Evolutionary conservation across 2,797 vertebrate species (phyloP).

Genomic region (Hemitrygon akajei): DNA sequence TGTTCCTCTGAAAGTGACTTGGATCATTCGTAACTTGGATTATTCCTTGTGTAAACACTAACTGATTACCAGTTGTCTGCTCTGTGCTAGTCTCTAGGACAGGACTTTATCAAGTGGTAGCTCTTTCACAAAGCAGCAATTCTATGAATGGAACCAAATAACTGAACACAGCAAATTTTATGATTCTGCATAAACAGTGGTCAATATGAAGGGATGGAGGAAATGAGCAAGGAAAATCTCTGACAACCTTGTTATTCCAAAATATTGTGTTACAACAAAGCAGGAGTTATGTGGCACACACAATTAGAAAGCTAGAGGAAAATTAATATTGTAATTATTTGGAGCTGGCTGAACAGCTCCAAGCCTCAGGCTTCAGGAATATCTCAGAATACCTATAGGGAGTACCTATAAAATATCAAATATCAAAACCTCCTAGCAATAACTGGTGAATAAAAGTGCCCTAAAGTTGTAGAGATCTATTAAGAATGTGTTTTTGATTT

Average conservation of each 20-base stretch:
- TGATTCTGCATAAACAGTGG: neutral
- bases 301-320: neutral
- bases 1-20: neutral
- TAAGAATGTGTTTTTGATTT: neutral
- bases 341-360: neutral
- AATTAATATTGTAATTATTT: neutral
- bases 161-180: neutral
- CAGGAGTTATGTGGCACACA: neutral
- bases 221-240: neutral
- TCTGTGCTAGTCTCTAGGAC: neutral
- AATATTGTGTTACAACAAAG: neutral
- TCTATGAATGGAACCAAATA: neutral
- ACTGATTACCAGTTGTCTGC: neutral
- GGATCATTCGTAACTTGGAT: neutral
- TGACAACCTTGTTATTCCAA: neutral
- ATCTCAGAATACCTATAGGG: neutral
- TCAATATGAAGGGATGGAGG: neutral
- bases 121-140: neutral
- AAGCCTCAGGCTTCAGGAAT: neutral
- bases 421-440: neutral
- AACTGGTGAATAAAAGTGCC: neutral
- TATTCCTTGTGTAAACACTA: neutral
- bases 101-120: neutral
- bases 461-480: neutral
- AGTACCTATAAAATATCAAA: neutral